Percentiles rank a stretch among this genome's conserved stretches.
Conservation (phyloP, 2,888 invertebrate species). For the Xanthia togata region DNA sequence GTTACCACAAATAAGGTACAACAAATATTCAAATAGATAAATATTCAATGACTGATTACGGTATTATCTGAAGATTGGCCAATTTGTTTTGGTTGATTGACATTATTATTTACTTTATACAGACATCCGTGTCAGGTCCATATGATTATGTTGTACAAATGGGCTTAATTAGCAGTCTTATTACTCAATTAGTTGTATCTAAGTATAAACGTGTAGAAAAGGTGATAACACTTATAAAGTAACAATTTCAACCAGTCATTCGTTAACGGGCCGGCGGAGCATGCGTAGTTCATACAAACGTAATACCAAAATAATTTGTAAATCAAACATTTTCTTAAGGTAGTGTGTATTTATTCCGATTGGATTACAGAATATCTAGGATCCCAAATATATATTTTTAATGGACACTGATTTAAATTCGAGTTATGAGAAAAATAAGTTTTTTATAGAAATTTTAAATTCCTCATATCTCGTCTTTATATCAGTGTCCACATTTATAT, state of each 20-base stretch:
- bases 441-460: too few species aligned
- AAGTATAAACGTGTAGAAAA: background rate
- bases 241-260: background rate
- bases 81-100: slow-evolving; percentile 10
- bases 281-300: too few species aligned
- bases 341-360: too few species aligned
- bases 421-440: too few species aligned
- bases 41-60: slow-evolving; percentile 8
- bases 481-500: too few species aligned
- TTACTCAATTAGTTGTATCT: background rate
- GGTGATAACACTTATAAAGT: background rate
- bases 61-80: slow-evolving; percentile 5
- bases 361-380: too few species aligned
- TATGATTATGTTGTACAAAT: slow-evolving; percentile 15
- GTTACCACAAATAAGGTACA: background rate
- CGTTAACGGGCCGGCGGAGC: background rate
- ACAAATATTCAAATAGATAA: background rate
- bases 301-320: too few species aligned
- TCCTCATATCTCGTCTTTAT: too few species aligned
- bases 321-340: too few species aligned
- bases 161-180: background rate
- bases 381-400: too few species aligned
- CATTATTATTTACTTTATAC: slow-evolving; percentile 16
- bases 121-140: slow-evolving; percentile 35
- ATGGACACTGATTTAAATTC: too few species aligned